A percentile compares a stretch with the other conserved stretches of the same genome.
phyloP scores from a whole-genome alignment of 2,113 vertebrate species.

The Varanus salvator region DNA sequence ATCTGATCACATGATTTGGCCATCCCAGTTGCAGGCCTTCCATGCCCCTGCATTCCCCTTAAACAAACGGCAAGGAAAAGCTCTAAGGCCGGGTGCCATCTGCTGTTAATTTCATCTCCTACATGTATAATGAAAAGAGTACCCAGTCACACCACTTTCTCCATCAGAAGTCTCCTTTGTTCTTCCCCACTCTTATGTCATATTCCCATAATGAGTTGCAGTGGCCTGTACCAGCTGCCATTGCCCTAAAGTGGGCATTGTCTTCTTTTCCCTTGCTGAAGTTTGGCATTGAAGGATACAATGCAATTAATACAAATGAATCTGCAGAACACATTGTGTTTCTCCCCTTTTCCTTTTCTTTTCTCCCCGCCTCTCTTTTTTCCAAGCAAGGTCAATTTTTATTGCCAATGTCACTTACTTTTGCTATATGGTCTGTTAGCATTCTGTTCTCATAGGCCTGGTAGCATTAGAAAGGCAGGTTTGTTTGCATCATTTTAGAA shows the following conservation, averaged over 20 bases:
- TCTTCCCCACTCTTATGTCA: background rate
- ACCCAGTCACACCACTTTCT: background rate
- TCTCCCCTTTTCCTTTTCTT: background rate
- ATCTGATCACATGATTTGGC: background rate
- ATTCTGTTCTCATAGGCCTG: background rate
- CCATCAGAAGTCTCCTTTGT: background rate
- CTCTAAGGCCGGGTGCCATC: background rate
- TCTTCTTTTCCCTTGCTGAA: background rate
- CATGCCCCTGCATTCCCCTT: background rate
- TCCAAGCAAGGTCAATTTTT: background rate
- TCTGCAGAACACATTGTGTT: background rate
- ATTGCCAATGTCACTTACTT: background rate
- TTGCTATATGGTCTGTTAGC: background rate
- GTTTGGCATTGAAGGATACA: background rate
- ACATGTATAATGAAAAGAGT: background rate
- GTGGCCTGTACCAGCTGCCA: background rate
- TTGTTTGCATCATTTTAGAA: constrained; percentile 16
- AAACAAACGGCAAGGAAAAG: background rate
- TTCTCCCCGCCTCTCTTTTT: too few species aligned
- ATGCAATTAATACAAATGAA: background rate
- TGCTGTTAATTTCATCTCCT: background rate
- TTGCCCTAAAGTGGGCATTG: background rate
- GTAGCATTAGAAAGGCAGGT: background rate
- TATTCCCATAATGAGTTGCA: background rate
- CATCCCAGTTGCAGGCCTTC: background rate